Evolutionary conservation across 2,888 invertebrate genomes (phyloP), one percentile per base, ranked within the genome.

Genomic region (Euphydryas editha): DNA sequence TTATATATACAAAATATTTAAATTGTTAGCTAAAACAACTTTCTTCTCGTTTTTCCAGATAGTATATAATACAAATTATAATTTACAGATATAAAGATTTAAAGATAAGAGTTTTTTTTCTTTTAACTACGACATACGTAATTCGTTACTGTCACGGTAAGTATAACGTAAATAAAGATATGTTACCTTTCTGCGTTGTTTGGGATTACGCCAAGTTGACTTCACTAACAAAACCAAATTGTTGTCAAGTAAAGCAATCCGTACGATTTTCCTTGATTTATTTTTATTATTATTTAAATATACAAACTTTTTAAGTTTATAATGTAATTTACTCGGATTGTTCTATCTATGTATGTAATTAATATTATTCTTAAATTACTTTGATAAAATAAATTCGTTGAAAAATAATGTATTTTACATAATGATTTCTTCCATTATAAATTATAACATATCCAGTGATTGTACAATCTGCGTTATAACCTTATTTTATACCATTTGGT

Each of bases 151-250:
- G 83, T 83, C 84, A 51, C 24, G 77, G 75, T 76, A 81, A 77
- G 80, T 83, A 84, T 82, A 81, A 83, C 77, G 81, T 79, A 81
- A 84, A 85, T 84, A 85, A 83, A 86, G 80, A 84, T 81, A 84
- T 82, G 81, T 83, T 83, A 87, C 86, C 84, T 85, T 82, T 81
- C 78, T 78, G 77, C 75, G 77, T 82, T 78, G 77, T 84, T 87
- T 88, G 88, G 87, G 84, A 81, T 84, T 78, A 81, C 81, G 88
- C 87, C 88, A 88, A 88, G 80, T 84, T 77, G 81, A 78, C 79
- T 77, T 74, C 76, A 80, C 82, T 81, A 85, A 85, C 85, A 86
- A 81, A 83, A 83, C 81, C 78, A 72, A 76, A 79, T 76, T 81
- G 80, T 78, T 80, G 83, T 84, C 81, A 81, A 78, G 80, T 75